A percentile compares a stretch with the other conserved stretches of the same genome.
These are phyloP conservation scores for Siniperca scherzeri DNA, from an alignment of 2,797 vertebrate genomes.

Conservation along the genomic window DNA sequence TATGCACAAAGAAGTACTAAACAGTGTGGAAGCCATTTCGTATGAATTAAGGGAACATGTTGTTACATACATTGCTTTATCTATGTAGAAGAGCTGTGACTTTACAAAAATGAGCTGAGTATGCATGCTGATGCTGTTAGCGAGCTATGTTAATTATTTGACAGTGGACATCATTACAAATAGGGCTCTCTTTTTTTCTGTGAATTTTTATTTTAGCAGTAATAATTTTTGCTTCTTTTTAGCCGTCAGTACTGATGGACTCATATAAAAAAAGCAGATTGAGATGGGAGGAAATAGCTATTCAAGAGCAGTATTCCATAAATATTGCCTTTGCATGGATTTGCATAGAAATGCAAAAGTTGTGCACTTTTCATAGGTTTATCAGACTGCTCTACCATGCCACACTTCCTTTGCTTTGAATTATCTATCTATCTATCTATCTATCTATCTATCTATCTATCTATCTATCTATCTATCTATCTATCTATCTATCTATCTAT, in stretches of 20 bases:
- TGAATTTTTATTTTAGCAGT: neutral
- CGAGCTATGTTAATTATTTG: neutral
- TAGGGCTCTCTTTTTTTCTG: neutral
- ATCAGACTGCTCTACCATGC: too few species aligned
- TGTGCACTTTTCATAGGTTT: neutral
- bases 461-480: neutral
- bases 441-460: neutral
- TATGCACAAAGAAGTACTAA: conserved; percentile 39
- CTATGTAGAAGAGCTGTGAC: conserved; percentile 3
- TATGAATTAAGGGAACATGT: conserved; percentile 26
- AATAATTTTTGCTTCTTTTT: neutral
- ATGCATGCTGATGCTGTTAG: conserved; percentile 8
- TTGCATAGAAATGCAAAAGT: conserved; percentile 1
- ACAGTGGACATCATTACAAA: neutral
- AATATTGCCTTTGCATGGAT: conserved; percentile 13
- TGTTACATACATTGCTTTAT: neutral
- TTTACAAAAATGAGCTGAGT: conserved; percentile 19
- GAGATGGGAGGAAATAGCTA: conserved; percentile 5
- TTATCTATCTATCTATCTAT: too few species aligned
- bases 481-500: neutral
- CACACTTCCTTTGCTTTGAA: too few species aligned
- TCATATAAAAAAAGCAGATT: neutral
- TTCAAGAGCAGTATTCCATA: conserved; percentile 2
- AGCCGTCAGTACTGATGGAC: neutral
- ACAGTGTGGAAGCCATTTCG: conserved; percentile 28